Evolutionary conservation across 2,888 invertebrate species (phyloP).

Genomic region (Hirtodrosophila confusa): DNA sequence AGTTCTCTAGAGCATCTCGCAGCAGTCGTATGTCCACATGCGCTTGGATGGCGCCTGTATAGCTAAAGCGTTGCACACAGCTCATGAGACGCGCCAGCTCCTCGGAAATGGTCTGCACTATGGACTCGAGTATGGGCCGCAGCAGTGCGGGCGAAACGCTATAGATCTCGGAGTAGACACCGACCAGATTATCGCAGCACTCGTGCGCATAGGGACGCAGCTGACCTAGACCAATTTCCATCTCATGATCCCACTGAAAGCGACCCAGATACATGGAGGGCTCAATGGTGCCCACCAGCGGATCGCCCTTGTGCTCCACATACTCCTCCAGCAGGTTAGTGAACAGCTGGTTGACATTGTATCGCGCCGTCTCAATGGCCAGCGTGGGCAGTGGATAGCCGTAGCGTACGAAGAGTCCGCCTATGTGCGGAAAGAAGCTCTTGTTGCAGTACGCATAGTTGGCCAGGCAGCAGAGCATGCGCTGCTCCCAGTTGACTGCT

Average conservation of each 20-base stretch:
- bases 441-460: slow-evolving; percentile 94
- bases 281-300: slow-evolving; percentile 97
- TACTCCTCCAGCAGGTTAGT: slow-evolving; percentile 89
- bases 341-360: slow-evolving; percentile 85
- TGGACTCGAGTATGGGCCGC: slow-evolving; percentile 89
- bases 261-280: slow-evolving; percentile 97
- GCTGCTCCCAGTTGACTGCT: slow-evolving; percentile 89
- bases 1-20: slow-evolving; percentile 87
- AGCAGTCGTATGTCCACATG: slow-evolving; percentile 90
- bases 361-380: slow-evolving; percentile 89
- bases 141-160: slow-evolving; percentile 91
- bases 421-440: slow-evolving; percentile 89
- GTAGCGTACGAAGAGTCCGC: slow-evolving; percentile 86
- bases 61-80: slow-evolving; percentile 89
- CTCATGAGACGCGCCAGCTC: slow-evolving; percentile 95
- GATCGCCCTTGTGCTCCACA: slow-evolving; percentile 95
- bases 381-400: slow-evolving; percentile 91
- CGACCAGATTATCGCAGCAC: slow-evolving; percentile 91
- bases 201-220: slow-evolving; percentile 95
- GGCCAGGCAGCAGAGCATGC: slow-evolving; percentile 93
- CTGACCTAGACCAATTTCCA: slow-evolving; percentile 90
- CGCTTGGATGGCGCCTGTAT: slow-evolving; percentile 91
- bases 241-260: slow-evolving; percentile 93
- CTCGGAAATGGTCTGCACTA: slow-evolving; percentile 96
- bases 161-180: slow-evolving; percentile 84